Base-by-base conservation (phyloP, 2,888 invertebrate species). In the Incurvaria masculella region DNA sequence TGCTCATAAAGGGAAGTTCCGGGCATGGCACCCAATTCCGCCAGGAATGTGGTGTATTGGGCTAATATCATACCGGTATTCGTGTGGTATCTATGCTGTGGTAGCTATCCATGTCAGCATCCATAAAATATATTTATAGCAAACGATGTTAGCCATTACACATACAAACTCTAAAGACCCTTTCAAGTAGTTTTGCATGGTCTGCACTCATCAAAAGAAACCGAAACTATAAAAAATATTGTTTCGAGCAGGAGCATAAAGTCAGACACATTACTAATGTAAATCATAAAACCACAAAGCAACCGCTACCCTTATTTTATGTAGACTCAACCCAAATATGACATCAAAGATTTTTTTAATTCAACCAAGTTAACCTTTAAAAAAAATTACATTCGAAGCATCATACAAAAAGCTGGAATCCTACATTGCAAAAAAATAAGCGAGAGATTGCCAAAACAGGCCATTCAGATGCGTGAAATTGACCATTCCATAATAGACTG, bases 391-490 rank as follows among this genome's bases (percentile, higher is more conserved):
- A 23, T 42, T 56, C 18, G 56, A 58, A 52, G 52, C 53, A 11
- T 54, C 56, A n/a, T 52, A 55, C 20, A 56, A 55, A 53, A 47
- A 48, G 50, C 14, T 33, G 23, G 52, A 51, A 49, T 55, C 2
- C 14, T 56, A 1, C 56, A 57, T 44, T 58, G 55, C 39, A 53
- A 55, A 11, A 45, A 53, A n/a, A n/a, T n/a, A 26, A 55, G 57
- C 38, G 55, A 57, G 47, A 49, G 53, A 47, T 58, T 53, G 46
- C 53, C 11, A 55, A 58, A 48, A 56, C 27, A 47, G 58, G 44
- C 54, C 56, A 2, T 54, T 42, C 27, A 26, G 55, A n/a, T 56
- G 56, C 27, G 54, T 57, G 4, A 57, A 57, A 49, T 56, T 33
- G n/a, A 33, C 5, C 58, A 57, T 20, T 54, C 53, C 47, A 59